A percentile compares a stretch with the other conserved stretches of the same genome.
phyloP scores from a whole-genome alignment of 1,140 invertebrate genomes.

The Solenopsis fugax region DNA sequence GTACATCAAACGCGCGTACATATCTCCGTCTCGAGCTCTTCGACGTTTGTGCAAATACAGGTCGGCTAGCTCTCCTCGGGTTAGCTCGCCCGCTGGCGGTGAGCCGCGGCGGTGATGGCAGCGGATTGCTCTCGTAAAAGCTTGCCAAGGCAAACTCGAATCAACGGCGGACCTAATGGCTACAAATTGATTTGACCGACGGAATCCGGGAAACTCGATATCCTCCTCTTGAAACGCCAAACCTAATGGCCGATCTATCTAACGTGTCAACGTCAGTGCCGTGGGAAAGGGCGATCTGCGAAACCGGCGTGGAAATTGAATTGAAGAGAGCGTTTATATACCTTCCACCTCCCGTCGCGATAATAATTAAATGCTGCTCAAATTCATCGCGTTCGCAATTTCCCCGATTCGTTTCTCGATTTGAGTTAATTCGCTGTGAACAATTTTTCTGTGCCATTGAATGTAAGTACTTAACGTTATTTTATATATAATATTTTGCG shows the following conservation, averaged over 20 bases:
- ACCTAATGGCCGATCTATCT: conserved; percentile 86
- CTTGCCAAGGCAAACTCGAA: conserved; percentile 80
- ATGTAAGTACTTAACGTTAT: neutral
- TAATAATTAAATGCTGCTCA: conserved; percentile 52
- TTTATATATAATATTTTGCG: neutral
- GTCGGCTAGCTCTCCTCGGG: neutral
- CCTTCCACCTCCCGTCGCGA: conserved; percentile 36
- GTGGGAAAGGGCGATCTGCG: conserved; percentile 77
- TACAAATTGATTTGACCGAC: conserved; percentile 86
- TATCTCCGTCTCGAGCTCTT: conserved; percentile 40
- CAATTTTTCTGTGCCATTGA: neutral
- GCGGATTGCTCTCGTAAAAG: conserved; percentile 76
- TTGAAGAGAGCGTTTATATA: conserved; percentile 43
- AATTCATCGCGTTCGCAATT: conserved; percentile 8
- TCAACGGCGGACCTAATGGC: conserved; percentile 80
- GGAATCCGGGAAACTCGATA: conserved; percentile 85
- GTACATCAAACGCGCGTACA: conserved; percentile 37
- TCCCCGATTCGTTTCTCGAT: neutral
- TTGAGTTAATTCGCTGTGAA: neutral
- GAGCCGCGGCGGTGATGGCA: conserved; percentile 26
- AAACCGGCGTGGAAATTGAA: conserved; percentile 52
- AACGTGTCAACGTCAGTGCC: conserved; percentile 83
- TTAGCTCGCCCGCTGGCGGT: conserved; percentile 17
- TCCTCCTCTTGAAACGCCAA: conserved; percentile 80
- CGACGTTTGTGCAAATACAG: conserved; percentile 71